phyloP scores from a whole-genome alignment of 1,140 invertebrate genomes.

The Bombyx mori region ASM3026992v2 NC_085124.1:10321001-10321500 shows the following conservation, averaged over 20 bases:
- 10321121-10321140: conserved; percentile 12
- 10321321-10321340: background rate
- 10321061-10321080: conserved; percentile 48
- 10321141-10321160: conserved; percentile 1
- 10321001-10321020: conserved; percentile 16
- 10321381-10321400: no score
- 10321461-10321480: conserved; percentile 53
- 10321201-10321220: conserved; percentile 49
- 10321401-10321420: no score
- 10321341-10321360: no score
- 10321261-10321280: background rate
- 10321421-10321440: conserved; percentile 16
- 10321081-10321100: conserved; percentile 48
- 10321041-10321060: conserved; percentile 30
- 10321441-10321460: conserved; percentile 39
- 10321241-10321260: background rate
- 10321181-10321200: conserved; percentile 38
- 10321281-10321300: background rate
- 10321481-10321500: conserved; percentile 55
- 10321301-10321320: background rate
- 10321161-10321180: conserved; percentile 31
- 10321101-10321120: conserved; percentile 26
- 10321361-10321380: no score
- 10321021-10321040: conserved; percentile 19
- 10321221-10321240: conserved; percentile 22